These are phyloP conservation scores for Penaeus indicus DNA, from an alignment of 1,140 invertebrate species.

Conservation along the genomic window DNA sequence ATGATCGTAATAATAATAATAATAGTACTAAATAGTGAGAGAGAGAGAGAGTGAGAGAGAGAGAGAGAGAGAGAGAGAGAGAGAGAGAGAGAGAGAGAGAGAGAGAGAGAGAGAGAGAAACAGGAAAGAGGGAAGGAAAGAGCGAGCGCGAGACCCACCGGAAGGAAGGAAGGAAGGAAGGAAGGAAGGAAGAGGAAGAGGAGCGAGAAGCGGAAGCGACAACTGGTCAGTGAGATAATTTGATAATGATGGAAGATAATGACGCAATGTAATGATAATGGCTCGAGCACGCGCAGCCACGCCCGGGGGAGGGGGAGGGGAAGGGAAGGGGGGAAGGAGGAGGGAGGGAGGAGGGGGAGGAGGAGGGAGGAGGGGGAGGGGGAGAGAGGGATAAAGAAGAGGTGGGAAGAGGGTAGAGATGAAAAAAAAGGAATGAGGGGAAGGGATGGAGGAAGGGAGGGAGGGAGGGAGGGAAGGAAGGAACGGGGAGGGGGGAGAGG, in stretches of 20 bases:
- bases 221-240: constrained; percentile 56
- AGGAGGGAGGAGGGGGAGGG: no score
- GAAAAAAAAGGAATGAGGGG: no score
- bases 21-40: constrained; percentile 8
- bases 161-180: constrained; percentile 9
- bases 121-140: background rate
- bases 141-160: background rate
- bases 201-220: constrained; percentile 45
- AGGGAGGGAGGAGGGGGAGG: no score
- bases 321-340: no score
- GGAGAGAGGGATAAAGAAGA: no score
- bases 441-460: no score
- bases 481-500: no score
- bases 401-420: no score
- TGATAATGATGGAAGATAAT: constrained; percentile 53
- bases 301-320: background rate
- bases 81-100: no score
- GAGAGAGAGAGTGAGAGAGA: constrained; percentile 39
- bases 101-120: background rate
- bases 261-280: constrained; percentile 46
- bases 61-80: background rate
- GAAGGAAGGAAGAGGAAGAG: constrained; percentile 9
- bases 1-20: no score
- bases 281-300: constrained; percentile 29
- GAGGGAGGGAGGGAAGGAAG: no score